Evolutionary conservation across 1,140 invertebrate genomes (phyloP).

Genomic region (Mamestra configurata): DNA sequence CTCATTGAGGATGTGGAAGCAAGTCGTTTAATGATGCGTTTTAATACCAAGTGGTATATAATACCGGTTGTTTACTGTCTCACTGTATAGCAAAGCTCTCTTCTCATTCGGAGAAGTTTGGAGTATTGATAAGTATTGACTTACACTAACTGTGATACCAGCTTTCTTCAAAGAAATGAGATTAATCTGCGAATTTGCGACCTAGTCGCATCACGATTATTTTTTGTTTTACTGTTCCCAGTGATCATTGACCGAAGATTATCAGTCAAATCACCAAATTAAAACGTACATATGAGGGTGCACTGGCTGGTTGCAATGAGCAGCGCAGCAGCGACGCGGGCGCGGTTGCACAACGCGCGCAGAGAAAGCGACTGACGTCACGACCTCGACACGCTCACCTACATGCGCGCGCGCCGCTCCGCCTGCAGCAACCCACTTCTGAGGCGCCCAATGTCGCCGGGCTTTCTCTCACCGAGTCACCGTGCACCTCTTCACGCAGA

Average conservation of each 20-base stretch:
- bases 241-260: conserved; percentile 13
- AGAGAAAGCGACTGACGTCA: conserved; percentile 86
- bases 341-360: conserved; percentile 75
- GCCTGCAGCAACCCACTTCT: conserved; percentile 80
- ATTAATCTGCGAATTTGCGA: too few species aligned
- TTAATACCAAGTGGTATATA: neutral
- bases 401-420: conserved; percentile 71
- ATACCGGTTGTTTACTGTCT: neutral
- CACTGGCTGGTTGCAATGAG: conserved; percentile 45
- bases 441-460: conserved; percentile 76
- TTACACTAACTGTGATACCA: too few species aligned
- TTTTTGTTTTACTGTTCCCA: neutral
- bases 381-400: conserved; percentile 87
- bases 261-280: conserved; percentile 14
- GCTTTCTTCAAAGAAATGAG: too few species aligned
- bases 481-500: conserved; percentile 53
- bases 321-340: conserved; percentile 51
- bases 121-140: too few species aligned
- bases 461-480: conserved; percentile 74
- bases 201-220: too few species aligned
- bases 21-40: neutral
- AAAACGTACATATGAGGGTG: conserved; percentile 44
- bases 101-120: too few species aligned
- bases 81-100: too few species aligned
- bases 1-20: neutral